These are phyloP conservation scores for Crocodylus rhombifer DNA, from an alignment of 2,797 vertebrate species.

Conservation along the genomic window DNA sequence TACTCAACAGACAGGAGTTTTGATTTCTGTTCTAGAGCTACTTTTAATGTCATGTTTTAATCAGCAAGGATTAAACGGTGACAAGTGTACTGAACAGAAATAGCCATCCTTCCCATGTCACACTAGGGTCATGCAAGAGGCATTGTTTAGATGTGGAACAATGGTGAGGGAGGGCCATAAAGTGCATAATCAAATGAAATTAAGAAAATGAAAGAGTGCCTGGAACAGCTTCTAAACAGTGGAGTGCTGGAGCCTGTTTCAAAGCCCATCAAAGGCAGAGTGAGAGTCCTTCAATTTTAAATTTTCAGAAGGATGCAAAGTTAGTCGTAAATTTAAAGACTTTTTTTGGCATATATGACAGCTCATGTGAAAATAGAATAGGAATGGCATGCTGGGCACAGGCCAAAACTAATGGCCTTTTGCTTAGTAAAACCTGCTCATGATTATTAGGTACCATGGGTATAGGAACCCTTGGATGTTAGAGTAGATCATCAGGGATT, in stretches of 20 bases:
- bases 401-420: background rate
- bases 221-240: background rate
- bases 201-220: background rate
- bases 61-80: background rate
- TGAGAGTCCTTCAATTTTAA: background rate
- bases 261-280: background rate
- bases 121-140: background rate
- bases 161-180: background rate
- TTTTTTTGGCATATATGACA: too few relatives aligned
- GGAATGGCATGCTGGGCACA: accelerated
- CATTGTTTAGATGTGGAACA: background rate
- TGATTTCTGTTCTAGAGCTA: too few relatives aligned
- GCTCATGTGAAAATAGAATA: background rate
- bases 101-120: background rate
- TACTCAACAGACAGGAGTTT: too few relatives aligned
- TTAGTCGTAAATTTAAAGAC: too few relatives aligned
- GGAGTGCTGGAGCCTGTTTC: background rate
- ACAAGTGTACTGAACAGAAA: background rate
- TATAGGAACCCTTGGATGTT: background rate
- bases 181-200: background rate
- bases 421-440: background rate
- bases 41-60: background rate
- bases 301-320: background rate
- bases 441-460: background rate
- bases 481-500: accelerated